phyloP scores from a whole-genome alignment of 2,797 vertebrate genomes.

The Lutjanus argentimaculatus region DNA sequence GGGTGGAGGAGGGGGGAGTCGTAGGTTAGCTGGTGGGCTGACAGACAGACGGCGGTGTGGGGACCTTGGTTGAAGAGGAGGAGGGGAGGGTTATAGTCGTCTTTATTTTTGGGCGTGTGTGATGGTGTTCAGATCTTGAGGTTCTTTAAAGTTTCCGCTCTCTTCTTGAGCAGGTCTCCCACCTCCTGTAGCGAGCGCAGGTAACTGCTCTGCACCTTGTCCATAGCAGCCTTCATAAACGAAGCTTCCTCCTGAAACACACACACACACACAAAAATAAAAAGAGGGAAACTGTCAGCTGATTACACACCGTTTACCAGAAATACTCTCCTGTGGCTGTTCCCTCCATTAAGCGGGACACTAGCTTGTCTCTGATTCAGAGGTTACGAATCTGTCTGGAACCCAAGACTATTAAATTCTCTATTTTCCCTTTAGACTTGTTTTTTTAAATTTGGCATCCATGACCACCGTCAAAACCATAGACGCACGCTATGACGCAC shows the following conservation, averaged over 20 bases:
- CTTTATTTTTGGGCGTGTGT: constrained; percentile 67
- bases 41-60: constrained; percentile 13
- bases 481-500: too few relatives aligned
- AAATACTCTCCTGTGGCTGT: too few relatives aligned
- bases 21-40: constrained; percentile 46
- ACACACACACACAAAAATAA: too few relatives aligned
- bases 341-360: too few relatives aligned
- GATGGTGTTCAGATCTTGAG: constrained; percentile 91
- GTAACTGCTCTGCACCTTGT: constrained; percentile 97
- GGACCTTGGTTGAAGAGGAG: background rate
- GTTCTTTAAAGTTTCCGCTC: constrained; percentile 93
- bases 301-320: too few relatives aligned
- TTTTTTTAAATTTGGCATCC: too few relatives aligned
- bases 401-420: too few relatives aligned
- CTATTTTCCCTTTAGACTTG: too few relatives aligned
- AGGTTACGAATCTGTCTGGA: too few relatives aligned
- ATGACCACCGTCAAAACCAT: too few relatives aligned
- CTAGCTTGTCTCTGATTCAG: too few relatives aligned
- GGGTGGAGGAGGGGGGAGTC: background rate
- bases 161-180: constrained; percentile 95
- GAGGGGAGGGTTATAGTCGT: constrained; percentile 74
- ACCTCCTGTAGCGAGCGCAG: constrained; percentile 95
- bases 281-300: too few relatives aligned
- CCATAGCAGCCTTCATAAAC: constrained; percentile 92
- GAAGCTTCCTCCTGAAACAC: constrained; percentile 89